Evolutionary conservation across 2,888 invertebrate species (phyloP), one percentile per base, ranked within the genome.

Genomic region (Stenurella melanura): DNA sequence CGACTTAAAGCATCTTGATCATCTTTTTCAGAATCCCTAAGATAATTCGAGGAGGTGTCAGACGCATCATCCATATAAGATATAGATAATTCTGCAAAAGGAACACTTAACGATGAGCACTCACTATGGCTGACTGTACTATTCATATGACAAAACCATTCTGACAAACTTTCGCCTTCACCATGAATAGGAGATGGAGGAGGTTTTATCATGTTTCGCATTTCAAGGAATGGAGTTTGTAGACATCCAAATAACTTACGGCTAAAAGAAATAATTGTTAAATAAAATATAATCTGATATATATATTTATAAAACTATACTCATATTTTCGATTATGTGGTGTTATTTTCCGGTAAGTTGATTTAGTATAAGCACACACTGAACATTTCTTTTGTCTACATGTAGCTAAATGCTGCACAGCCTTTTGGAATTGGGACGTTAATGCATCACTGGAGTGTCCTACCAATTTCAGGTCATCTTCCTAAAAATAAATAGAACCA

Each of bases 201-300:
- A 4, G 92, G 91, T 83, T 91, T 90, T 73, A 92, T 89, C 91
- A 92, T 91, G 81, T 92, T 92, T 75, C 91, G 89, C 86, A 92
- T 87, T 85, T 92, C 91, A 83, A 92, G 89, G 81, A 92, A 88
- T 70, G 92, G 92, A 15, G 92, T 90, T 88, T 92, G 92, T 82
- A 93, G 90, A 87, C 92, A 92, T 77, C 92, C 91, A 86, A 92
- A 91, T 66, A 92, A 86, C 85, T 92, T 92, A 63, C 90, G 91
- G 77, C 92, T 92, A 86, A 63, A 89, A 89, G 17, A 73, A 56
- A 21, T 18, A 63, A 34, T 11, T 26, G 18, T 4, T 38, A 54
- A 54, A 54, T 54, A 54, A 17, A 54, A 26, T 18, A n/a, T 0
- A n/a, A 30, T 17, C 1, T 34, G 19, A 19, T 10, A 2, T 56